Evolutionary conservation across 1,140 invertebrate species (phyloP), one percentile per base, ranked within the genome.

Genomic region (Drosophila kikkawai): DNA sequence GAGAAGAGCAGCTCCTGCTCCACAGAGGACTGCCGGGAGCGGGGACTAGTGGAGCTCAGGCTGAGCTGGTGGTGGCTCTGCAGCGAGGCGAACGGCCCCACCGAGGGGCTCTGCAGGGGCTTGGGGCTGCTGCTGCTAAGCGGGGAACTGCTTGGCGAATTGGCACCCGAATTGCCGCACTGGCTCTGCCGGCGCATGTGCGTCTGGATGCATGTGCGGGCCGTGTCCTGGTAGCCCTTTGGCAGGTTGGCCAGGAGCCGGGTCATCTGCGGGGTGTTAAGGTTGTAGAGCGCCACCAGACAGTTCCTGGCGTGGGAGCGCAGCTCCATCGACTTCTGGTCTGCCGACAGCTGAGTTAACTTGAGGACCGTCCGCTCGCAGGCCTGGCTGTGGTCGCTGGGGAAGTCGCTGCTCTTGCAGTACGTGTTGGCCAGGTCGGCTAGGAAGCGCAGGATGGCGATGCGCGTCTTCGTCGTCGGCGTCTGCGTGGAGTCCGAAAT

Each of bases 401-500:
- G 93, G 45, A 94, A 91, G 15, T 93, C 93, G 56, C 92, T 93
- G 41, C 93, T 93, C 39, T 94, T 93, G 88, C 94, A 94, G 82
- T 94, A 94, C 51, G 93, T 92, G 68, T 93, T 93, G 74, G 95
- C 95, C 22, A 97, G 93, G 79, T 96, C 95, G 1, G 95, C 95
- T 22, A 98, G 94, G 92, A 97, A 97, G 44, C 94, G 95, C 26
- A 97, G 92, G 44, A 96, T 96, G 29, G 96, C 95, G 65, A 96
- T 94, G 92, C 97, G 97, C 32, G 98, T 97, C 91, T 97, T 97
- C 0, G 96, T 94, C 82, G 97, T 98, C 3, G 97, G 98, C 13
- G 97, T 98, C 93, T 99, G 97, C 9, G 97, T 97, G 13, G 96
- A 95, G 93, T 99, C 98, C 48, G 96, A 96, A 17, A 99, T 93